Evolutionary conservation across 2,113 vertebrate genomes (phyloP).

Genomic region (Tachuris rubrigastra): DNA sequence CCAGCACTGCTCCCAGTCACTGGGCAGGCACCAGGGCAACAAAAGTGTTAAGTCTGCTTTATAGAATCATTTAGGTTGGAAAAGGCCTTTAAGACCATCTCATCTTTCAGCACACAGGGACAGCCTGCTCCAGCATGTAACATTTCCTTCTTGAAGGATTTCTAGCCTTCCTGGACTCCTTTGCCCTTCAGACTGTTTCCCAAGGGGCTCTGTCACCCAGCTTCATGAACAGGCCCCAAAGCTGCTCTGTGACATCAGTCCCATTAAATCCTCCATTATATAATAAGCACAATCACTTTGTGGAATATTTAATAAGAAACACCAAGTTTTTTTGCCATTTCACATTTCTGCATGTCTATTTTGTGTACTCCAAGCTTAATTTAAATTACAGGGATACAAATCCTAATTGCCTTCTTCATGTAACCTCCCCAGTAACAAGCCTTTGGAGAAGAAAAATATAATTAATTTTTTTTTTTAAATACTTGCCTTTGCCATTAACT

Average conservation of each 20-base stretch:
- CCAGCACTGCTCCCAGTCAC: background rate
- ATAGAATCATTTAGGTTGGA: background rate
- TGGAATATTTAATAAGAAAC: background rate
- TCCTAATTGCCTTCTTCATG: background rate
- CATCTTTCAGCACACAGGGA: background rate
- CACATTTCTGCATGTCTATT: background rate
- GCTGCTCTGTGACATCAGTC: background rate
- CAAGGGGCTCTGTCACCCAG: background rate
- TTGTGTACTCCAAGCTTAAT: background rate
- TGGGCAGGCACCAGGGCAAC: background rate
- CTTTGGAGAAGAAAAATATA: background rate
- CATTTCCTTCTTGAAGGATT: background rate
- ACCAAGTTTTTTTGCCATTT: background rate
- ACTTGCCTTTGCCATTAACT: background rate
- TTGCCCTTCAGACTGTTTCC: background rate
- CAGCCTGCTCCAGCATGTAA: rapidly evolving
- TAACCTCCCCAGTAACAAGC: rapidly evolving
- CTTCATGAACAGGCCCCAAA: background rate
- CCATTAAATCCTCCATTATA: background rate
- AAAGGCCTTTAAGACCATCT: background rate
- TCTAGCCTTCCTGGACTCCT: background rate
- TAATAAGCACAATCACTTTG: rapidly evolving
- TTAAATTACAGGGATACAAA: background rate
- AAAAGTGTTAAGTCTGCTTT: rapidly evolving
- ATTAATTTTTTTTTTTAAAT: background rate